phyloP scores from a whole-genome alignment of 2,113 vertebrate species.

The Tachysurus vachellii region DNA sequence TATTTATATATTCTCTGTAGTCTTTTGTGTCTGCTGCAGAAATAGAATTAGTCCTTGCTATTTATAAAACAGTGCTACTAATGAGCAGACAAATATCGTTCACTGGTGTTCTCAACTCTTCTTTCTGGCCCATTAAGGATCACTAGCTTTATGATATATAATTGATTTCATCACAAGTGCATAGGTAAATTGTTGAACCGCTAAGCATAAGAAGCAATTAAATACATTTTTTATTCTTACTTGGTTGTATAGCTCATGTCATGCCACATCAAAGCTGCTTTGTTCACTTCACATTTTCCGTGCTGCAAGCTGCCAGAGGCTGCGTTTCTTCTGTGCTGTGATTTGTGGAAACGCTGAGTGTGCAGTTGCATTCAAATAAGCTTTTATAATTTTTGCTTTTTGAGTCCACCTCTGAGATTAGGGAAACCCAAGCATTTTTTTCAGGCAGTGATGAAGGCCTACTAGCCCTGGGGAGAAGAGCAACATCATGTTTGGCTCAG shows the following conservation, averaged over 20 bases:
- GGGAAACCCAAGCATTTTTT: slow-evolving; percentile 16
- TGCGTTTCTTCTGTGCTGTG: slow-evolving; percentile 11
- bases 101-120: not conserved
- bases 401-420: slow-evolving; percentile 41
- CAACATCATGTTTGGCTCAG: slow-evolving; percentile 30
- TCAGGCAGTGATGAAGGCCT: not conserved
- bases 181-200: not conserved
- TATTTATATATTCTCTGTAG: not conserved
- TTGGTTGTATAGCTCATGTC: slow-evolving; percentile 1
- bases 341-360: slow-evolving; percentile 41
- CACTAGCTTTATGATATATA: not conserved
- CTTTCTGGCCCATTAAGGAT: not conserved
- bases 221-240: not conserved
- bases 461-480: slow-evolving; percentile 17
- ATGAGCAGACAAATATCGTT: slow-evolving; percentile 13
- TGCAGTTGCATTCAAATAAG: slow-evolving; percentile 39
- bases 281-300: not conserved
- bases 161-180: not conserved
- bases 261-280: slow-evolving; percentile 19
- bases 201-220: not conserved
- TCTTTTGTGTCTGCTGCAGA: not conserved
- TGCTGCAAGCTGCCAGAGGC: not conserved
- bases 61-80: slow-evolving; percentile 11
- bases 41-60: not conserved
- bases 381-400: slow-evolving; percentile 37